phyloP scores from a whole-genome alignment of 2,113 vertebrate genomes.

The Corythornis cristatus region DNA sequence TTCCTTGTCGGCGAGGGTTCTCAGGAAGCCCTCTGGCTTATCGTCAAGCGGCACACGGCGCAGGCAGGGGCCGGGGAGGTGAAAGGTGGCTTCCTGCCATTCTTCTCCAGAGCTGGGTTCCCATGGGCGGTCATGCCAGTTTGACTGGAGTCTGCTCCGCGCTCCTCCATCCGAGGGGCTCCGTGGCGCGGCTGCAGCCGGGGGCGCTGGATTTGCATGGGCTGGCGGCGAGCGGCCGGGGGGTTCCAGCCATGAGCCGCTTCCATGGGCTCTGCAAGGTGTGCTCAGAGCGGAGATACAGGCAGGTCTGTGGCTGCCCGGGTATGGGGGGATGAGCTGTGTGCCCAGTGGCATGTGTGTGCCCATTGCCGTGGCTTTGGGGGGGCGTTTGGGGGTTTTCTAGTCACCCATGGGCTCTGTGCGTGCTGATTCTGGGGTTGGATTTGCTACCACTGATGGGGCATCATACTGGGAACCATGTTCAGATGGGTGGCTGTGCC shows the following conservation, averaged over 20 bases:
- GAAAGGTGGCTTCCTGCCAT: slow-evolving; percentile 97
- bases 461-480: neutral
- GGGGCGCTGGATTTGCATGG: slow-evolving; percentile 69
- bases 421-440: neutral
- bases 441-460: accelerated
- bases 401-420: neutral
- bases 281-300: slow-evolving; percentile 87
- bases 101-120: slow-evolving; percentile 92
- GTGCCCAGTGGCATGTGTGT: neutral
- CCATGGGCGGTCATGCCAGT: slow-evolving; percentile 91
- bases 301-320: slow-evolving; percentile 79
- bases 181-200: neutral
- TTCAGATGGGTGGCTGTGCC: neutral
- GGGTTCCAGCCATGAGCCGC: slow-evolving; percentile 81
- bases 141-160: slow-evolving; percentile 79
- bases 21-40: slow-evolving; percentile 91
- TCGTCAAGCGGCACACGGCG: slow-evolving; percentile 84
- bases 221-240: slow-evolving; percentile 7
- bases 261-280: slow-evolving; percentile 88
- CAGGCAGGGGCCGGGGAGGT: slow-evolving; percentile 81
- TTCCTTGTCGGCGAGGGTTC: slow-evolving; percentile 77
- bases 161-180: slow-evolving; percentile 48
- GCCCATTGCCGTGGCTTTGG: accelerated
- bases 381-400: neutral
- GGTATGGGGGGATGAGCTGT: accelerated